Conservation (phyloP, 2,797 vertebrate genomes). For the Ctenopoma kingsleyae region DNA sequence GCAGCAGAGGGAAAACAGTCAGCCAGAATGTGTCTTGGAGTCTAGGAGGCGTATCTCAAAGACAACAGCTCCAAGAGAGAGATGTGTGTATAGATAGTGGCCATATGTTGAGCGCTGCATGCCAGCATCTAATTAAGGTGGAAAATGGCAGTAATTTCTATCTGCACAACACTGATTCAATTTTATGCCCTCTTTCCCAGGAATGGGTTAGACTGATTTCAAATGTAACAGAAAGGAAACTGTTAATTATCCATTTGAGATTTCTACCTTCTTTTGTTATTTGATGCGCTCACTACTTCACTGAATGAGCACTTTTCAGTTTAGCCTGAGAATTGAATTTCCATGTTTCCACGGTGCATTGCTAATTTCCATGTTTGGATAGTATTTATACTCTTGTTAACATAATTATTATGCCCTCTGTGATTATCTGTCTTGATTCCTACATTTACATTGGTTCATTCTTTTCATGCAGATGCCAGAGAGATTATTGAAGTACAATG, state of each 20-base stretch:
- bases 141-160: conserved; percentile 76
- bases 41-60: conserved; percentile 54
- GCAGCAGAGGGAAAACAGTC: conserved; percentile 50
- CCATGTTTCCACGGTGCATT: conserved; percentile 51
- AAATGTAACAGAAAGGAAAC: conserved; percentile 80
- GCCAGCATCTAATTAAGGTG: conserved; percentile 82
- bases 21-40: conserved; percentile 26
- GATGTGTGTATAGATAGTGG: conserved; percentile 58
- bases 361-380: conserved; percentile 69
- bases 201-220: conserved; percentile 73
- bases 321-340: conserved; percentile 55
- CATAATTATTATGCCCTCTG: conserved; percentile 40
- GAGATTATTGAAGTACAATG: conserved; percentile 3
- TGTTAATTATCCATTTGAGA: conserved; percentile 83
- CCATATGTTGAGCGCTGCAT: conserved; percentile 77
- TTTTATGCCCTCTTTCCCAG: conserved; percentile 80
- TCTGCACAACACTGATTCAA: conserved; percentile 79
- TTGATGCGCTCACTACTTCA: conserved; percentile 52
- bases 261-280: conserved; percentile 71
- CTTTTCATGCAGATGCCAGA: conserved; percentile 18
- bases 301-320: conserved; percentile 53
- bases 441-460: conserved; percentile 40
- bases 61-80: conserved; percentile 55
- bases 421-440: conserved; percentile 41
- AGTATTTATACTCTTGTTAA: conserved; percentile 58